Evolutionary conservation across 2,888 invertebrate genomes (phyloP).

Genomic region (Metalampra italica): DNA sequence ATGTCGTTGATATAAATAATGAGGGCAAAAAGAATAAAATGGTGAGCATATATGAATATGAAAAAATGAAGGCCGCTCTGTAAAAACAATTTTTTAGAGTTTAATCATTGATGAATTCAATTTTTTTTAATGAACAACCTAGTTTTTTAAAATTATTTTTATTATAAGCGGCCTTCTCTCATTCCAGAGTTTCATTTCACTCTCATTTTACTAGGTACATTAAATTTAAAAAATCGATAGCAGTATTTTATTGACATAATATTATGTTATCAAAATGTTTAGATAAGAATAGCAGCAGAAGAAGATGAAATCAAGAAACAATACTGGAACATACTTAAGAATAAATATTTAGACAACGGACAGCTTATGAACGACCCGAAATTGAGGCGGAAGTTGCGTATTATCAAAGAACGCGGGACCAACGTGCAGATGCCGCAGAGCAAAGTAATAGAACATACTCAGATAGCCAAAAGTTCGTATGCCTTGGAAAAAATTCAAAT

Average conservation of each 20-base stretch:
- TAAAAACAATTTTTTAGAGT: too few relatives aligned
- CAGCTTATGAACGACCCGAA: conserved; percentile 35
- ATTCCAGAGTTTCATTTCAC: too few relatives aligned
- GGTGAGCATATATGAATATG: conserved; percentile 34
- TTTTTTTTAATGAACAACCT: too few relatives aligned
- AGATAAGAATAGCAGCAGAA: conserved; percentile 62
- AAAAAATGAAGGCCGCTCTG: too few relatives aligned
- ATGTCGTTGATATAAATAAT: conserved; percentile 61
- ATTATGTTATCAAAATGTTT: conserved; percentile 13
- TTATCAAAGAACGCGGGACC: conserved; percentile 64
- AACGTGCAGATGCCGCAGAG: conserved; percentile 71
- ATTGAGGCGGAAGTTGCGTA: conserved; percentile 53
- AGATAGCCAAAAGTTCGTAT: neutral
- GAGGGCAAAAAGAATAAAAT: conserved; percentile 63
- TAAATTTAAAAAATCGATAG: too few relatives aligned
- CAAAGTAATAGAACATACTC: conserved; percentile 42
- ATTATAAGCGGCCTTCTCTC: too few relatives aligned
- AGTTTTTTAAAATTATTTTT: conserved; percentile 1
- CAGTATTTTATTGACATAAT: neutral
- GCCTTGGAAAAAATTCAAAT: neutral
- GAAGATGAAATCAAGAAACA: conserved; percentile 70
- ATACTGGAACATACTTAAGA: conserved; percentile 65
- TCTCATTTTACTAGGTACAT: too few relatives aligned
- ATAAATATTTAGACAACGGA: conserved; percentile 47
- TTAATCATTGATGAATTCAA: too few relatives aligned